These are phyloP conservation scores for Rhagoletis zephyria DNA, from an alignment of 1,140 invertebrate genomes.

Conservation along the genomic window DNA sequence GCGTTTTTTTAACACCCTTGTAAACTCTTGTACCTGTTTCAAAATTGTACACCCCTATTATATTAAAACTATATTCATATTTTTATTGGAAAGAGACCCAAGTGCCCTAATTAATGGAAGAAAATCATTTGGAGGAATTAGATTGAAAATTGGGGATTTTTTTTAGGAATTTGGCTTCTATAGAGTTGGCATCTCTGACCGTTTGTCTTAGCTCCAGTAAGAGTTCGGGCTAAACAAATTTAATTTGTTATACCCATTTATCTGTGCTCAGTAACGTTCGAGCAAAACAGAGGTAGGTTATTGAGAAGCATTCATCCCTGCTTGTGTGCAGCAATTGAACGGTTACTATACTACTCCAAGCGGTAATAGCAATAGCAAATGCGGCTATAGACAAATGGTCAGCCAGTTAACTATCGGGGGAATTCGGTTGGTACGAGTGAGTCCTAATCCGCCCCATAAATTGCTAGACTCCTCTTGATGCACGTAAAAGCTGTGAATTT, in stretches of 20 bases:
- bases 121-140: no score
- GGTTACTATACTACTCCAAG: not conserved
- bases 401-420: not conserved
- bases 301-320: not conserved
- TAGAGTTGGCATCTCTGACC: no score
- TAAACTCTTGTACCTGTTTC: no score
- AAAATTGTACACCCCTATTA: no score
- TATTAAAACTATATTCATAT: no score
- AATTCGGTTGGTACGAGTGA: not conserved
- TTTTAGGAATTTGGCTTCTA: no score
- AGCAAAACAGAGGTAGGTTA: not conserved
- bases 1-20: no score
- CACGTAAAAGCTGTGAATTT: not conserved
- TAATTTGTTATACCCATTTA: slow-evolving; percentile 45
- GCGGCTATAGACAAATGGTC: not conserved
- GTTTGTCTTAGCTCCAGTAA: not conserved
- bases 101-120: no score
- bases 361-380: not conserved
- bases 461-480: not conserved
- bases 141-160: no score
- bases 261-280: not conserved
- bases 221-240: slow-evolving; percentile 11
- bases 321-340: slow-evolving; percentile 16
- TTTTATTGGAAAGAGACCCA: no score
- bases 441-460: slow-evolving; percentile 20